These are phyloP conservation scores for Siniperca chuatsi DNA, from an alignment of 2,113 vertebrate genomes.

Conservation along the genomic window DNA sequence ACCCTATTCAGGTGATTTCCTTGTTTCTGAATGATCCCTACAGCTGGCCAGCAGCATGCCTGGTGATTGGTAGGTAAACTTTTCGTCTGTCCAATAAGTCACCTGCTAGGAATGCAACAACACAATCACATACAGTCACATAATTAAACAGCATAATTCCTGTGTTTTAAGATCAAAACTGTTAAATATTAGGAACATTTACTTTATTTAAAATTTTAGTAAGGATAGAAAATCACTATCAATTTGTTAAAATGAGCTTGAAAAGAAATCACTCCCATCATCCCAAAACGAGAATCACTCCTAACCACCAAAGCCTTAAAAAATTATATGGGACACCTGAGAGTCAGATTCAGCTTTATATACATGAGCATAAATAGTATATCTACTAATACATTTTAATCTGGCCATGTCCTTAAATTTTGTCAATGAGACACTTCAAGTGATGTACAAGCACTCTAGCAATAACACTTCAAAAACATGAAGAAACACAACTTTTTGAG, in stretches of 20 bases:
- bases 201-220: background rate
- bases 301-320: background rate
- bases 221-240: background rate
- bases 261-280: background rate
- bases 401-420: background rate
- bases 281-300: background rate
- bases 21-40: conserved; percentile 92
- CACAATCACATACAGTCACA: background rate
- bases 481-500: background rate
- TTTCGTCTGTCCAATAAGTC: background rate
- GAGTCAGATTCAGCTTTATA: background rate
- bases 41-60: conserved; percentile 91
- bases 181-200: background rate
- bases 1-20: conserved; percentile 92
- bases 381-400: background rate
- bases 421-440: background rate
- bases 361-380: background rate
- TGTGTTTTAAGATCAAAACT: background rate
- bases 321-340: background rate
- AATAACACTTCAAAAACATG: background rate
- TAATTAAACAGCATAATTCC: background rate
- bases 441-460: background rate
- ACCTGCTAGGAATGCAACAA: background rate
- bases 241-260: background rate
- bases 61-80: conserved; percentile 88